These are phyloP conservation scores for Aselliscus stoliczkanus DNA, from an alignment of 2,797 vertebrate genomes.

Conservation along the genomic window DNA sequence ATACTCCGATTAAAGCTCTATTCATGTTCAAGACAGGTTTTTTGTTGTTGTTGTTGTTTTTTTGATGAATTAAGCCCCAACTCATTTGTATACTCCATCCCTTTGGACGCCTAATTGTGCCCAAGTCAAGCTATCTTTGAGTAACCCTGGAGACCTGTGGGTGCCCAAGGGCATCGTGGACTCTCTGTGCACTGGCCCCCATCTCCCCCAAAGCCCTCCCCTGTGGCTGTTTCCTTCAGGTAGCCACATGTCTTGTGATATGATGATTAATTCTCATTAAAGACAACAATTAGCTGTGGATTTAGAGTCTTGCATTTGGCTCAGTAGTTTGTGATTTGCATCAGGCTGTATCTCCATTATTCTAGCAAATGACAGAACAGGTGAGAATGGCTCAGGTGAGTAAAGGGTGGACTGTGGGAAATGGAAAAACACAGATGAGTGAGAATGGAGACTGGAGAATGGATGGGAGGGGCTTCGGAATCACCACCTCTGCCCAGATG, in stretches of 20 bases:
- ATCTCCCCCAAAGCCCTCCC: conserved; percentile 38
- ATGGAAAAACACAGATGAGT: not conserved
- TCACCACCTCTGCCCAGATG: not conserved
- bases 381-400: accelerated
- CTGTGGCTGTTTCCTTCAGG: conserved; percentile 20
- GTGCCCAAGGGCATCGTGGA: conserved; percentile 52
- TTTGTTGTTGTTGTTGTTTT: no score
- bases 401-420: not conserved
- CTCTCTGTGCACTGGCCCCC: conserved; percentile 5
- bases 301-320: conserved; percentile 33
- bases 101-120: conserved; percentile 65
- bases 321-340: conserved; percentile 55
- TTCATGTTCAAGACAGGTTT: conserved; percentile 65
- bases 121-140: conserved; percentile 71
- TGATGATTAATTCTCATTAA: conserved; percentile 71
- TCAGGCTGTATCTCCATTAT: not conserved
- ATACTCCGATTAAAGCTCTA: conserved; percentile 66
- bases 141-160: conserved; percentile 20
- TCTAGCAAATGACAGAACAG: accelerated
- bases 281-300: conserved; percentile 44
- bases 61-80: conserved; percentile 78
- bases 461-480: not conserved
- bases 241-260: conserved; percentile 53
- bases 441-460: not conserved
- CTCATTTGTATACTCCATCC: conserved; percentile 74